These are phyloP conservation scores for Empis stercorea DNA, from an alignment of 2,888 invertebrate genomes.

Conservation along the genomic window DNA sequence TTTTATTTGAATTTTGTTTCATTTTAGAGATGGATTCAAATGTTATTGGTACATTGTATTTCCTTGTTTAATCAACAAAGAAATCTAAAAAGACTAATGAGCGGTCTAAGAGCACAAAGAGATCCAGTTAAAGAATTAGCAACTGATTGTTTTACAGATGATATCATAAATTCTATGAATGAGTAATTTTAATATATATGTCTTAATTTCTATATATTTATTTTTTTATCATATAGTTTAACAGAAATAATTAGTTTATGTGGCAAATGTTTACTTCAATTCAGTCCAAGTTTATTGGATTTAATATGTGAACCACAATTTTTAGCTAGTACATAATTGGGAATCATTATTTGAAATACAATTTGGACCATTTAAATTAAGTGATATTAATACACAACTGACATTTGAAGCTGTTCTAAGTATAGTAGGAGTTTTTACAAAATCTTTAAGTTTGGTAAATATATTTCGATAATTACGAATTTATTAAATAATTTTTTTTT, in stretches of 20 bases:
- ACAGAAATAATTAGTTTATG: conserved; percentile 46
- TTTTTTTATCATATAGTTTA: conserved; percentile 36
- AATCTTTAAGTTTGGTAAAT: conserved; percentile 45
- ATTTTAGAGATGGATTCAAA: conserved; percentile 27
- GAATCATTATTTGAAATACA: conserved; percentile 46
- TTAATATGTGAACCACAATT: conserved; percentile 42
- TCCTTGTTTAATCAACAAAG: conserved; percentile 34
- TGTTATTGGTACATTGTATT: conserved; percentile 29
- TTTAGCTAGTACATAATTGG: conserved; percentile 43
- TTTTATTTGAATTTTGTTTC: neutral
- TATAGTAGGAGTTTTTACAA: conserved; percentile 44
- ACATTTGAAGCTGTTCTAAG: conserved; percentile 47
- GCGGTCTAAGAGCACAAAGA: conserved; percentile 23
- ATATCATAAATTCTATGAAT: conserved; percentile 29
- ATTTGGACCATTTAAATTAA: conserved; percentile 48
- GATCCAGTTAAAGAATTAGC: conserved; percentile 25
- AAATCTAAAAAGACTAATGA: conserved; percentile 28
- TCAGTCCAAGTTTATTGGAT: conserved; percentile 44
- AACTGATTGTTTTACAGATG: conserved; percentile 22
- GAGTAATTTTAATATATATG: conserved; percentile 23
- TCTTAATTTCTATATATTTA: neutral
- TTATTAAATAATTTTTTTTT: neutral
- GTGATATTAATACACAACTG: conserved; percentile 35
- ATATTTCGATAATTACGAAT: too few species aligned
- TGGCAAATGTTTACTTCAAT: conserved; percentile 43